phyloP scores from a whole-genome alignment of 1,140 invertebrate genomes.

The Philotrypesis tridentata region DNA sequence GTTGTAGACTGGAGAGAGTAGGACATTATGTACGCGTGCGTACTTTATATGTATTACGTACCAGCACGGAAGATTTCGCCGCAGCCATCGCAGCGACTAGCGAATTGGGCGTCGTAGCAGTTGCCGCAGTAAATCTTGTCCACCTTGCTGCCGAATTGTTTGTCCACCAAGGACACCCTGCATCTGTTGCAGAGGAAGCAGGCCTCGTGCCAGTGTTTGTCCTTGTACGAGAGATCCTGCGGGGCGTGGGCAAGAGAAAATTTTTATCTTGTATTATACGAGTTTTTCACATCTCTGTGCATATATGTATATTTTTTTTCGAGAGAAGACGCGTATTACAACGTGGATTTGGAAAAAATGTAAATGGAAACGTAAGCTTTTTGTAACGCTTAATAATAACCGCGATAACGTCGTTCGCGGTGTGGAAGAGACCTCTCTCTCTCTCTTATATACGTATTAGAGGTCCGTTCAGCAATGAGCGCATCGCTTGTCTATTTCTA shows the following conservation, averaged over 20 bases:
- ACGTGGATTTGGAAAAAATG: too few species aligned
- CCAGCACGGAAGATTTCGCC: constrained; percentile 98
- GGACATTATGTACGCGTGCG: too few species aligned
- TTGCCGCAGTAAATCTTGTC: constrained; percentile 99
- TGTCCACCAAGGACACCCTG: constrained; percentile 97
- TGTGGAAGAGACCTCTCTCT: too few species aligned
- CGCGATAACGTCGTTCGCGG: too few species aligned
- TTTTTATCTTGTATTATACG: not conserved
- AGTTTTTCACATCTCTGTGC: too few species aligned
- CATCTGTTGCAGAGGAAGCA: constrained; percentile 99
- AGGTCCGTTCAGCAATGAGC: constrained; percentile 42
- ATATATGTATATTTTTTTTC: too few species aligned
- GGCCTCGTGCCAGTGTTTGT: constrained; percentile 99
- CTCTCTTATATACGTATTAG: too few species aligned
- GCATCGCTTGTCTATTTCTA: constrained; percentile 69
- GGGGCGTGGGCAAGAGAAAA: not conserved
- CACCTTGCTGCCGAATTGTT: constrained; percentile 98
- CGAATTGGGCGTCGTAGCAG: constrained; percentile 99
- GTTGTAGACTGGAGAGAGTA: too few species aligned
- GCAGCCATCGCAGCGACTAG: constrained; percentile 98
- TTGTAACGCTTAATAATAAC: too few species aligned
- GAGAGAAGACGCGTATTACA: too few species aligned
- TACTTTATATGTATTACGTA: too few species aligned
- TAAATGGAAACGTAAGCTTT: too few species aligned
- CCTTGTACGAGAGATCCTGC: constrained; percentile 99